Percentiles rank a stretch among this genome's conserved stretches.
phyloP scores from a whole-genome alignment of 2,888 invertebrate genomes.

The Augiades crinisus region DNA sequence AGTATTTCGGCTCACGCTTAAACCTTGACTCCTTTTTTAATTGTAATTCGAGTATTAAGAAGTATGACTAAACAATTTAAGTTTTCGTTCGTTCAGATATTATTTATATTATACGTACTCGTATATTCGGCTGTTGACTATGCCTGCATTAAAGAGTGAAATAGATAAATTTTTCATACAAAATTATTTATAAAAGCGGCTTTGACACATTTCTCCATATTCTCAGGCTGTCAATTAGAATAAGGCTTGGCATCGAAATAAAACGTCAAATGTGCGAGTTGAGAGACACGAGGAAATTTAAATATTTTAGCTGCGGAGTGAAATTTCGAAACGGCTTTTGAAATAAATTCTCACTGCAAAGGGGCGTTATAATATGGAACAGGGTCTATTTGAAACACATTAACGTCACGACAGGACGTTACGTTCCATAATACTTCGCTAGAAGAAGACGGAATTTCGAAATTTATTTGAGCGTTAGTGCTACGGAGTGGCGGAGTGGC shows the following conservation, averaged over 20 bases:
- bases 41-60: conserved; percentile 35
- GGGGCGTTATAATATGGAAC: conserved; percentile 14
- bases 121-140: too few relatives aligned
- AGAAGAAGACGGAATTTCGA: conserved; percentile 16
- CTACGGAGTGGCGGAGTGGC: conserved; percentile 15
- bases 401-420: conserved; percentile 24
- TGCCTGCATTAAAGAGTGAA: too few relatives aligned
- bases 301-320: not conserved
- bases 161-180: too few relatives aligned
- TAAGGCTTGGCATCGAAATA: not conserved
- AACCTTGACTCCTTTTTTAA: conserved; percentile 62
- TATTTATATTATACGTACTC: too few relatives aligned
- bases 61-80: too few relatives aligned
- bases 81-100: too few relatives aligned
- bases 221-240: not conserved
- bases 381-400: conserved; percentile 24
- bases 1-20: conserved; percentile 33
- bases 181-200: too few relatives aligned
- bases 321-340: not conserved
- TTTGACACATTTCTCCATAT: too few relatives aligned
- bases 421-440: conserved; percentile 24
- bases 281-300: not conserved
- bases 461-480: conserved; percentile 24
- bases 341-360: conserved; percentile 15
- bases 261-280: not conserved